phyloP scores from a whole-genome alignment of 2,888 invertebrate genomes.

The Leptopilina syphax region DNA sequence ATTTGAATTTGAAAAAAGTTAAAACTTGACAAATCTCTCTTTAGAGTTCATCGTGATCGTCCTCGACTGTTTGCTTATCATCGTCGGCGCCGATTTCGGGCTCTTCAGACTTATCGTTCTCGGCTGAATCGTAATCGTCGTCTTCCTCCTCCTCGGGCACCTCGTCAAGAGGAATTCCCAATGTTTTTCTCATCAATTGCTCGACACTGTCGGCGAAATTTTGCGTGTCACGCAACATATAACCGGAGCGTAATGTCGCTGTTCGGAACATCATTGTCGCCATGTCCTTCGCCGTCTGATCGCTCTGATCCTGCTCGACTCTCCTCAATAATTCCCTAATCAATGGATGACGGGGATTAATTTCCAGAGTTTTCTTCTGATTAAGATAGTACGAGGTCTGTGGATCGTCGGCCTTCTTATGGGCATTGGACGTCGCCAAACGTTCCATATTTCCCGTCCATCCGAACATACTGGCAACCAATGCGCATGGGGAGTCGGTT shows the following conservation, averaged over 20 bases:
- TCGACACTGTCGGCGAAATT: conserved; percentile 95
- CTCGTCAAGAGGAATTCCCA: conserved; percentile 89
- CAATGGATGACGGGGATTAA: conserved; percentile 98
- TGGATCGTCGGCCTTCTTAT: conserved; percentile 96
- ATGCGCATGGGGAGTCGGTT: conserved; percentile 94
- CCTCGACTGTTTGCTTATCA: conserved; percentile 74
- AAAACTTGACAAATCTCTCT: not conserved
- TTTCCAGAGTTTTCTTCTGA: conserved; percentile 97
- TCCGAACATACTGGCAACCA: conserved; percentile 97
- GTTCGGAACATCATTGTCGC: conserved; percentile 94
- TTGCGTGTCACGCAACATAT: conserved; percentile 89
- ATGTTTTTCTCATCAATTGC: conserved; percentile 88
- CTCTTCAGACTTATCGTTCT: conserved; percentile 65
- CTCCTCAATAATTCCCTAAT: conserved; percentile 93
- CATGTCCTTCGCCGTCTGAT: conserved; percentile 88
- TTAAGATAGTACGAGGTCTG: conserved; percentile 92
- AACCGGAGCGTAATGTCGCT: conserved; percentile 96
- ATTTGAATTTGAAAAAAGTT: too few species aligned
- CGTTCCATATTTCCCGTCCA: conserved; percentile 99
- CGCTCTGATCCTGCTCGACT: conserved; percentile 87
- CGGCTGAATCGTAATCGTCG: conserved; percentile 55
- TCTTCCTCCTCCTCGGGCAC: conserved; percentile 75
- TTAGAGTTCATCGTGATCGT: conserved; percentile 82
- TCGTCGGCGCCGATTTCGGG: conserved; percentile 54
- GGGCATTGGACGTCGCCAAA: conserved; percentile 89